phyloP scores from a whole-genome alignment of 2,888 invertebrate genomes.

The Nymphalis polychloros region DNA sequence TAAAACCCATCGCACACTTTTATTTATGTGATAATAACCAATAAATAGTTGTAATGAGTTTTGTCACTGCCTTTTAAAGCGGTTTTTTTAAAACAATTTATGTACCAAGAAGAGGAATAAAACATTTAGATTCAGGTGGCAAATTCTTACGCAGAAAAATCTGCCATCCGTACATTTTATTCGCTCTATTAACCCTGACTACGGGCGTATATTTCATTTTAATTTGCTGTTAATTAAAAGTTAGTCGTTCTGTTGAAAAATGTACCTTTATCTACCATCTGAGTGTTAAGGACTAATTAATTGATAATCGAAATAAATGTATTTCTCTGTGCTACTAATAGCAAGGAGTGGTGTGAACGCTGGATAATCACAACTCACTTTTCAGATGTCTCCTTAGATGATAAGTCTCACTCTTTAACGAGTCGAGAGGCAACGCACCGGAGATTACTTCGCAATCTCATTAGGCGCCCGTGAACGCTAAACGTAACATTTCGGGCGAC shows the following conservation, averaged over 20 bases:
- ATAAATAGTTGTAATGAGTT: slow-evolving; percentile 16
- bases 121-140: slow-evolving; percentile 49
- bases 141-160: slow-evolving; percentile 63
- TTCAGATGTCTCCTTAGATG: slow-evolving; percentile 62
- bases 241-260: slow-evolving; percentile 51
- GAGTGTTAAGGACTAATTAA: slow-evolving; percentile 77
- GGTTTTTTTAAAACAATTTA: slow-evolving; percentile 7
- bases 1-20: slow-evolving; percentile 9
- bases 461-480: slow-evolving; percentile 12
- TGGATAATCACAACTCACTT: slow-evolving; percentile 70
- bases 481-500: slow-evolving; percentile 4
- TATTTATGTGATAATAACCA: slow-evolving; percentile 12
- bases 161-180: slow-evolving; percentile 46
- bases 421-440: slow-evolving; percentile 18
- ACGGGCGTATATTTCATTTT: slow-evolving; percentile 67
- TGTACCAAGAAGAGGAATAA: slow-evolving; percentile 7
- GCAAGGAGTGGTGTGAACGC: slow-evolving; percentile 60
- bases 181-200: slow-evolving; percentile 59
- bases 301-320: slow-evolving; percentile 71
- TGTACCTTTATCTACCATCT: slow-evolving; percentile 60
- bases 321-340: slow-evolving; percentile 60
- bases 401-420: slow-evolving; percentile 29
- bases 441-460: slow-evolving; percentile 28
- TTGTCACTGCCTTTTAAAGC: slow-evolving; percentile 8
- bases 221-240: slow-evolving; percentile 69